Evolutionary conservation across 2,888 invertebrate species (phyloP).

Genomic region (Epiblema foenella): DNA sequence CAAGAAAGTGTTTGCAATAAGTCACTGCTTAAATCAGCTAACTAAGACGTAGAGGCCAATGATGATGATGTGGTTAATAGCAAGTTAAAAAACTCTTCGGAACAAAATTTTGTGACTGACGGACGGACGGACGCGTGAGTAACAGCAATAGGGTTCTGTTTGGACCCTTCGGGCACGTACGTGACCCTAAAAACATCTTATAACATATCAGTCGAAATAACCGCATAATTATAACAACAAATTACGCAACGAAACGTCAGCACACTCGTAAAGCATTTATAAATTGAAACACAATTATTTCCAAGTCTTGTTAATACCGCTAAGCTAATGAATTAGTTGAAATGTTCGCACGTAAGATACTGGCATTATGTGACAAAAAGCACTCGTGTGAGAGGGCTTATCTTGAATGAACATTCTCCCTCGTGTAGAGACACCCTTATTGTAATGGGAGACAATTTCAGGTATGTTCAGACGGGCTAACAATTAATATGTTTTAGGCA

Average conservation of each 20-base stretch:
- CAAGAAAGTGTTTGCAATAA: too few species aligned
- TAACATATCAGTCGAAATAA: not conserved
- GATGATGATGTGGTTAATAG: too few species aligned
- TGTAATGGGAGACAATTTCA: constrained; percentile 49
- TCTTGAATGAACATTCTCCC: constrained; percentile 69
- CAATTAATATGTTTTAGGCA: constrained; percentile 20
- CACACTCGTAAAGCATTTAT: constrained; percentile 9
- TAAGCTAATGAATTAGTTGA: constrained; percentile 44
- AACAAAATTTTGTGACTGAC: too few species aligned
- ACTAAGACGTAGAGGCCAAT: too few species aligned
- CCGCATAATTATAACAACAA: not conserved
- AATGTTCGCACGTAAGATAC: constrained; percentile 61
- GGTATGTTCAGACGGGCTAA: constrained; percentile 12
- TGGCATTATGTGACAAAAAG: constrained; percentile 73
- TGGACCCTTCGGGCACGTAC: too few species aligned
- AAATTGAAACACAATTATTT: constrained; percentile 39
- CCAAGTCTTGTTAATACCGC: constrained; percentile 35
- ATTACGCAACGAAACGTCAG: constrained; percentile 1
- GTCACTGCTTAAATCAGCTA: too few species aligned
- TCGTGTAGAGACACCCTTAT: constrained; percentile 48
- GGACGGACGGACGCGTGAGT: too few species aligned
- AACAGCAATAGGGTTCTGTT: too few species aligned
- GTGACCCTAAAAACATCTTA: too few species aligned
- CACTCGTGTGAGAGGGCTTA: constrained; percentile 69
- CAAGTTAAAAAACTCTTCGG: too few species aligned